Percentiles rank a stretch among this genome's conserved stretches.
These are phyloP conservation scores for Lamellibrachia luymesi DNA, from an alignment of 1,140 invertebrate genomes.

Conservation along the genomic window DNA sequence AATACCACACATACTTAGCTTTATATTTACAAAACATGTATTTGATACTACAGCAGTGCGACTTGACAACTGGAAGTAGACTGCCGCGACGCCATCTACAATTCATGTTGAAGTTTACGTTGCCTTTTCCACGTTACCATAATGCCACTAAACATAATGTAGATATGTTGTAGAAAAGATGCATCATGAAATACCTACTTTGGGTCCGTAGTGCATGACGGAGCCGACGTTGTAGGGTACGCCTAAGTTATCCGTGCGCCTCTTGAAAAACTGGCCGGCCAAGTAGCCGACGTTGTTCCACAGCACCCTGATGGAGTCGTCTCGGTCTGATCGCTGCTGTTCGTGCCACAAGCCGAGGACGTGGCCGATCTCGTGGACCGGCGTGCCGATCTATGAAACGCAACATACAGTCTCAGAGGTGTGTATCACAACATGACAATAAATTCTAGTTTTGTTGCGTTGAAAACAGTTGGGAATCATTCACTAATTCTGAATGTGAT, in stretches of 20 bases:
- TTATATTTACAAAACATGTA: background rate
- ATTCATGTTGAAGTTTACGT: background rate
- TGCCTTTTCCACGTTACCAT: background rate
- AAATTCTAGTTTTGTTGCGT: background rate
- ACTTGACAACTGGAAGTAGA: background rate
- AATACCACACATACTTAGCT: background rate
- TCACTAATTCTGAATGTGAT: background rate
- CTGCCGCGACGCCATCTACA: background rate
- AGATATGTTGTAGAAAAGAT: background rate
- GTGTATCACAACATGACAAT: background rate
- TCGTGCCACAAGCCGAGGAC: slow-evolving; percentile 56
- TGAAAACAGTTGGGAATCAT: background rate
- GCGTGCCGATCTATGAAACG: slow-evolving; percentile 16
- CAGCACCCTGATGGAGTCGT: slow-evolving; percentile 24
- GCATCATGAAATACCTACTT: slow-evolving; percentile 5
- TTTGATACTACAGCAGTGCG: background rate
- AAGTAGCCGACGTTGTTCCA: background rate
- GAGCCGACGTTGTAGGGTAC: slow-evolving; percentile 50
- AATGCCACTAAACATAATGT: background rate
- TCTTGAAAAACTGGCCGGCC: slow-evolving; percentile 11
- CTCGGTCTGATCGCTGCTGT: slow-evolving; percentile 52
- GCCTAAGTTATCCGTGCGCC: slow-evolving; percentile 25
- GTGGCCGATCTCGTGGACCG: slow-evolving; percentile 59
- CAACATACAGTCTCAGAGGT: too few species aligned
- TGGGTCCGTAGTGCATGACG: slow-evolving; percentile 50